Base-by-base conservation (phyloP, 2,113 vertebrate genomes). In the Alexandromys fortis region DNA sequence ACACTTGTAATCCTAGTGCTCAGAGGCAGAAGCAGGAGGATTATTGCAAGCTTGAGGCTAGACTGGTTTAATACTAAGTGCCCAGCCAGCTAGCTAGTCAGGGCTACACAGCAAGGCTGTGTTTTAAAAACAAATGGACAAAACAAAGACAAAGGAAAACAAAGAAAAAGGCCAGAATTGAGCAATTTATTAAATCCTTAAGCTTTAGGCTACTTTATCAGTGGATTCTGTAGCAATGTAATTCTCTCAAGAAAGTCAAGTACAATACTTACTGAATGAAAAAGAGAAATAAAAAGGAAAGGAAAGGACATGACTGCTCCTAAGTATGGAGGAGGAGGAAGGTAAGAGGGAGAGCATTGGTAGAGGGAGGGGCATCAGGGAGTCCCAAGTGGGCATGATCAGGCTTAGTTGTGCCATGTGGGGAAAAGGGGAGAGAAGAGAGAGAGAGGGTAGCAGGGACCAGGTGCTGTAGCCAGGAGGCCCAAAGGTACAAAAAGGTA, bases 151-250 rank as follows among this genome's bases (percentile, higher is more conserved):
- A 38, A 89, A 38, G 8, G 35, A 72, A 52, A 52, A 52, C 21
- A 89, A 10, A 86, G 49, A 92, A n/a, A 81, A 90, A 72, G 35
- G 35, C 1, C 55, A 92, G 17, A 90, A 96, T 17, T 45, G 45
- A 96, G 14, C 19, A 95, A 92, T 73, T 93, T 45, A 89, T 92
- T 90, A 79, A 81, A 78, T 16, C 13, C 81, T 77, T 89, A 82
- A 68, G 52, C 89, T 95, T 47, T 58, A 97, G 67, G 49, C 38
- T n/a, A 95, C 76, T 70, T 94, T 94, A 91, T 42, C 73, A 91
- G 90, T 58, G 19, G 73, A 89, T 35, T 72, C 63, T 94, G 19
- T 75, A 83, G 79, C 12, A 78, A 92, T 47, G 19, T 68, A 93
- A 81, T n/a, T 52, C 55, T 91, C 26, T 86, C 5, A 42, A 91